Evolutionary conservation across 2,888 invertebrate species (phyloP).

Genomic region (Ephialtes manifestator): DNA sequence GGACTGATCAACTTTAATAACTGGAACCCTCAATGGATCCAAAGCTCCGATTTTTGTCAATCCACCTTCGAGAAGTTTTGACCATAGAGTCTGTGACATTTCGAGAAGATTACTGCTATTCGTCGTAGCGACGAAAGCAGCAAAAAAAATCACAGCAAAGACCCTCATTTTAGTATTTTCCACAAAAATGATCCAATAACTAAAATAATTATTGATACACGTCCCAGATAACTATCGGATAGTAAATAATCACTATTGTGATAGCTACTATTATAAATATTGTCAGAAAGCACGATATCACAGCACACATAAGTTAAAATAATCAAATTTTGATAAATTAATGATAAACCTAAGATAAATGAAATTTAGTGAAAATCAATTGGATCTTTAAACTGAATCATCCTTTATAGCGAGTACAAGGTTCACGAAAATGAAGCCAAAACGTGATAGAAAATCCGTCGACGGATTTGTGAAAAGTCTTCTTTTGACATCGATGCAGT

Average conservation of each 20-base stretch:
- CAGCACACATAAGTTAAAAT: constrained; percentile 68
- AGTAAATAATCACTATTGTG: constrained; percentile 75
- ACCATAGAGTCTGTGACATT: constrained; percentile 82
- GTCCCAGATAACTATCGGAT: constrained; percentile 79
- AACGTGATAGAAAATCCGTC: constrained; percentile 16
- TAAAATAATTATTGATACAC: constrained; percentile 36
- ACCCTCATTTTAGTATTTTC: constrained; percentile 57
- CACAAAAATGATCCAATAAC: not conserved
- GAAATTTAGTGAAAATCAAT: not conserved
- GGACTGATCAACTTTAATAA: constrained; percentile 86
- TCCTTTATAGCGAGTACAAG: not conserved
- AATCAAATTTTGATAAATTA: constrained; percentile 2
- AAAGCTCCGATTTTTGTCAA: constrained; percentile 78
- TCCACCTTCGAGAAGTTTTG: constrained; percentile 80
- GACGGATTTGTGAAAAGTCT: constrained; percentile 14
- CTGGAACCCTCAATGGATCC: constrained; percentile 82
- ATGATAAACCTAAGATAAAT: not conserved
- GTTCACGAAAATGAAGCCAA: not conserved
- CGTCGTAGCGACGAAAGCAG: constrained; percentile 45
- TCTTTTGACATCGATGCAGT: constrained; percentile 57
- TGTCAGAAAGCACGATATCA: constrained; percentile 74
- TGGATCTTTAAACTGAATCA: not conserved
- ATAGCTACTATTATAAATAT: constrained; percentile 75
- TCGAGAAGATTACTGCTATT: constrained; percentile 76
- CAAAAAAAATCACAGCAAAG: constrained; percentile 28